Evolutionary conservation across 2,888 invertebrate genomes (phyloP).

Genomic region (Keiferia lycopersicella): DNA sequence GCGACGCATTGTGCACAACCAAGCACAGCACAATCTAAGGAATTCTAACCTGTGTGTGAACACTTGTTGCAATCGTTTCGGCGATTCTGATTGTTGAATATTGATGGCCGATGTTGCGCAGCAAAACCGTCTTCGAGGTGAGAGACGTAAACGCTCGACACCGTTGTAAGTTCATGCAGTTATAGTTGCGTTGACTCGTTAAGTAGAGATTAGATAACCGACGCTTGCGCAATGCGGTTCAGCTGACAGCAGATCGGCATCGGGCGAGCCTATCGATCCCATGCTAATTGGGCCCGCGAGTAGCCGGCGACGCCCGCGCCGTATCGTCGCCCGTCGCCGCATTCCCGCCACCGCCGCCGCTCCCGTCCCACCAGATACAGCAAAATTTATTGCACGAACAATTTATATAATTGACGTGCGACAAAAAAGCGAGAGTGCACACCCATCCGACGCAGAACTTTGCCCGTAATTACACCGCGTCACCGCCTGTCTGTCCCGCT

Average conservation of each 20-base stretch:
- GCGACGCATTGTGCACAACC: constrained; percentile 17
- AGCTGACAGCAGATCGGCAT: constrained; percentile 73
- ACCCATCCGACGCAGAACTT: constrained; percentile 68
- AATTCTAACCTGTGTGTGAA: constrained; percentile 10
- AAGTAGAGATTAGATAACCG: constrained; percentile 73
- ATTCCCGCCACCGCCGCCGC: constrained; percentile 58
- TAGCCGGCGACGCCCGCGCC: constrained; percentile 46
- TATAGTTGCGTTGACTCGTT: constrained; percentile 69
- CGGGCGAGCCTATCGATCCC: constrained; percentile 77
- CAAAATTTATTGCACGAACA: constrained; percentile 79
- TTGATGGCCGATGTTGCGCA: neutral
- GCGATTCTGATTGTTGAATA: constrained; percentile 25
- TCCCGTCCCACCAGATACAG: constrained; percentile 74
- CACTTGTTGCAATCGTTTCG: constrained; percentile 23
- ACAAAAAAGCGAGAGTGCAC: constrained; percentile 77
- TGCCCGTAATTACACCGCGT: constrained; percentile 68
- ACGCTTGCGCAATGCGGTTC: constrained; percentile 66
- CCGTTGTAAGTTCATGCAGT: constrained; percentile 37
- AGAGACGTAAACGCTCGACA: neutral
- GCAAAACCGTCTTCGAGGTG: neutral
- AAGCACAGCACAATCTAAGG: neutral
- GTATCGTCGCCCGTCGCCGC: constrained; percentile 61
- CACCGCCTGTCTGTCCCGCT: constrained; percentile 50
- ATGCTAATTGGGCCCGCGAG: constrained; percentile 75
- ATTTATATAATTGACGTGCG: constrained; percentile 80